Percentiles rank a stretch among this genome's conserved stretches.
Evolutionary conservation across 2,888 invertebrate species (phyloP).

Genomic region (Agrenia bidenticulata): DNA sequence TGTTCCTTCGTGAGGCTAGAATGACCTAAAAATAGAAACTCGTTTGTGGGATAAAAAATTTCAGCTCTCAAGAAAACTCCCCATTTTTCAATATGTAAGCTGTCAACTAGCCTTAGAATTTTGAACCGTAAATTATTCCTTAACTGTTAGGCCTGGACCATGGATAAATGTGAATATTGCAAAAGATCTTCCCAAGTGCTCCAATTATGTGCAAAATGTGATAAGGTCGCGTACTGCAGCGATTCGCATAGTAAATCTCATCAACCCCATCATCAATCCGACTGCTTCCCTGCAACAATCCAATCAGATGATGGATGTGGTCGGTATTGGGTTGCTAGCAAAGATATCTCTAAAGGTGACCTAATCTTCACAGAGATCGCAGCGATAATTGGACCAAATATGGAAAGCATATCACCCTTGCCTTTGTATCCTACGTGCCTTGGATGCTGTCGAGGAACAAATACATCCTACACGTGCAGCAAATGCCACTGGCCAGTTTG

Average conservation of each 20-base stretch:
- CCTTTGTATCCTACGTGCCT: conserved; percentile 35
- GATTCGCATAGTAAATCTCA: conserved; percentile 27
- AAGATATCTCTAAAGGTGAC: conserved; percentile 29
- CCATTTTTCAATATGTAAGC: too few relatives aligned
- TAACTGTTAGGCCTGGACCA: not conserved
- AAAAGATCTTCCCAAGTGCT: not conserved
- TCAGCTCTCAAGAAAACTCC: not conserved
- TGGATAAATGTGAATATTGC: conserved; percentile 8
- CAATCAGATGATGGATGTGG: conserved; percentile 22
- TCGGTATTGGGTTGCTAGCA: conserved; percentile 29
- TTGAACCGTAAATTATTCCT: not conserved
- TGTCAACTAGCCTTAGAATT: too few relatives aligned
- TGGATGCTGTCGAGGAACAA: conserved; percentile 31
- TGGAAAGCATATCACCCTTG: conserved; percentile 8
- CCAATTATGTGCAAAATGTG: conserved; percentile 21
- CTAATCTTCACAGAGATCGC: conserved; percentile 28
- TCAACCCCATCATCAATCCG: conserved; percentile 20
- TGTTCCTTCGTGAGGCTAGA: not conserved
- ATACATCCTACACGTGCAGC: conserved; percentile 27
- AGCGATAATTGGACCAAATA: conserved; percentile 21
- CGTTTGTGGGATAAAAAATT: not conserved
- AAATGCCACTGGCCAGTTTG: conserved; percentile 40
- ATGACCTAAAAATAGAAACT: conserved; percentile 11
- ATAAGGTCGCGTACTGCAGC: conserved; percentile 30
- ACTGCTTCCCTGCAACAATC: conserved; percentile 32